Evolutionary conservation across 1,140 invertebrate genomes (phyloP).

Genomic region (Diachasmimorpha longicaudata): DNA sequence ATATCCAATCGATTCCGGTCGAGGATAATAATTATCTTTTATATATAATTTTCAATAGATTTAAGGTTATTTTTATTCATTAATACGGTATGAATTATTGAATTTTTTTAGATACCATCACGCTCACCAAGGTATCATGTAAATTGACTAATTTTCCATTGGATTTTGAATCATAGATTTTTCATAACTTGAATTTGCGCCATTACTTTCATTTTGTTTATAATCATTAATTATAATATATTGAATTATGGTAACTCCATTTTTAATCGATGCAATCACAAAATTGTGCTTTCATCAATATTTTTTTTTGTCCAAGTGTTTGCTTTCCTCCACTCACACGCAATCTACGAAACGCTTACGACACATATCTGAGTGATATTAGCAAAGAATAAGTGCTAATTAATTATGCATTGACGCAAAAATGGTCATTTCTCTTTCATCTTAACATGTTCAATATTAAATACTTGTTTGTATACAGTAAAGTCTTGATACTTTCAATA

Average conservation of each 20-base stretch:
- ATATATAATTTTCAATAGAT: constrained; percentile 26
- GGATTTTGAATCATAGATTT: background rate
- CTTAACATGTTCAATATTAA: background rate
- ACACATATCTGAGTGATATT: background rate
- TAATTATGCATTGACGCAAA: background rate
- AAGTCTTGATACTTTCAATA: constrained; percentile 2
- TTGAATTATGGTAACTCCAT: background rate
- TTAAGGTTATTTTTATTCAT: constrained; percentile 7
- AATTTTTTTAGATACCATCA: constrained; percentile 13
- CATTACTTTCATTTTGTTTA: constrained; percentile 28
- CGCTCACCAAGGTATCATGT: constrained; percentile 24
- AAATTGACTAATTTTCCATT: constrained; percentile 33
- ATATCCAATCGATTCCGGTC: constrained; percentile 7
- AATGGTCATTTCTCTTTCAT: background rate
- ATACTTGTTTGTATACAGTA: background rate
- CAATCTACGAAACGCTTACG: constrained; percentile 16
- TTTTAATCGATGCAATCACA: background rate
- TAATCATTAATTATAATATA: constrained; percentile 27
- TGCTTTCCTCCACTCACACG: constrained; percentile 20
- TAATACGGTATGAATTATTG: constrained; percentile 24
- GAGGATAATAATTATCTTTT: constrained; percentile 12
- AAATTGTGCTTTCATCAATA: constrained; percentile 28
- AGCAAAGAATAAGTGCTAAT: background rate
- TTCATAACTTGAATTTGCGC: background rate
- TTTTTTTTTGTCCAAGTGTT: constrained; percentile 28